A percentile compares a stretch with the other conserved stretches of the same genome.
Conservation (phyloP, 2,888 invertebrate species). For the Scaptomyza parva region DNA sequence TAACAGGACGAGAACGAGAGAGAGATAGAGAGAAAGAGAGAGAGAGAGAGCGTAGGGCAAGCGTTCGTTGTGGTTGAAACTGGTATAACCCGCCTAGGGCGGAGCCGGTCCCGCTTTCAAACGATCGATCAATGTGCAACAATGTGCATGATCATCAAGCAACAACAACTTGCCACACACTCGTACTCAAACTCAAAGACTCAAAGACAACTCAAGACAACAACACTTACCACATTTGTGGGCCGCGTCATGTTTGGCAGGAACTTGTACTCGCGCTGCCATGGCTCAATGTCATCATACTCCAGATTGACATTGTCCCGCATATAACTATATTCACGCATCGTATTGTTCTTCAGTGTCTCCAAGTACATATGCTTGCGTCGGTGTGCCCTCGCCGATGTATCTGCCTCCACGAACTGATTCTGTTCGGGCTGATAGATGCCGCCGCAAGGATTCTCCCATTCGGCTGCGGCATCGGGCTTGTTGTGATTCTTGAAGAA, state of each 20-base stretch:
- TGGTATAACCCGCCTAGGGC: constrained; percentile 65
- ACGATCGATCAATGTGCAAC: constrained; percentile 9
- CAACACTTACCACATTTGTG: constrained; percentile 75
- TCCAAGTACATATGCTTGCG: constrained; percentile 57
- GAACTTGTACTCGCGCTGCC: constrained; percentile 77
- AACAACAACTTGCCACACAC: constrained; percentile 1
- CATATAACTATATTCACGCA: constrained; percentile 46
- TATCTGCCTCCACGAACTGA: constrained; percentile 8
- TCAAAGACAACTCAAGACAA: too few relatives aligned
- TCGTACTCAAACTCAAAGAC: background rate
- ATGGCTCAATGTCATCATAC: constrained; percentile 58
- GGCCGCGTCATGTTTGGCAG: constrained; percentile 76
- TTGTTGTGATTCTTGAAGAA: constrained; percentile 31
- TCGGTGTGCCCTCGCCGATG: constrained; percentile 28
- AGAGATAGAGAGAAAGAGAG: background rate
- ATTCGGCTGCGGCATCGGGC: constrained; percentile 61
- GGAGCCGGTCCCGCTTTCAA: constrained; percentile 60
- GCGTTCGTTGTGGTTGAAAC: constrained; percentile 47
- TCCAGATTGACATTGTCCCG: constrained; percentile 61
- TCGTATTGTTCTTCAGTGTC: constrained; percentile 52
- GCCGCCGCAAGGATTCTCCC: constrained; percentile 83
- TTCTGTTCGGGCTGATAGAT: constrained; percentile 36
- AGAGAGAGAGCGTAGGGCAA: background rate
- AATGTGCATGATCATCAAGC: constrained; percentile 4
- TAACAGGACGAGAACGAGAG: background rate